Evolutionary conservation across 2,113 vertebrate genomes (phyloP), one percentile per base, ranked within the genome.

Genomic region (Patagioenas fasciata): DNA sequence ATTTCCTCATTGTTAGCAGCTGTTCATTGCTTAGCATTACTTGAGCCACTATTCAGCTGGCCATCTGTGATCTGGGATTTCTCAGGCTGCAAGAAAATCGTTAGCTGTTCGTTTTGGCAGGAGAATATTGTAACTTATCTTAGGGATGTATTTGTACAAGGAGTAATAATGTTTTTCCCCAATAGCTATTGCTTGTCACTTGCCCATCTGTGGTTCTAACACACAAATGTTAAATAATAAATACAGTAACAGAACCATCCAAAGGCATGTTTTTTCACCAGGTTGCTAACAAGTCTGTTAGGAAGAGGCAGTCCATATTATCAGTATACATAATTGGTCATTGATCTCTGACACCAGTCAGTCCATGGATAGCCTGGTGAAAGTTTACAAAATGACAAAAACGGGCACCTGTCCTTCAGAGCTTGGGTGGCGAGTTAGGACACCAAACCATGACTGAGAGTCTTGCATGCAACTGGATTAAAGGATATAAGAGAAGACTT

Each of bases 1-100:
- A 92, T 96, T 97, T 97, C 85, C 90, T 96, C 77, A 93, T 93
- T 97, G 95, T 96, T 94, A 96, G 92, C 95, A 94, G 93, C 95
- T 95, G 93, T 94, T 95, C 85, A 88, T 91, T 96, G 95, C 92
- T 91, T 91, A 95, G 90, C 51, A 74, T 90, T 90, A 56, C 88
- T 96, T 86, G 93, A 94, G 77, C 88, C 92, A 53, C 95, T 88
- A 80, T 94, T 96, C 91, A 96, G 72, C 83, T 90, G 77, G 82
- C 96, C 95, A 93, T 94, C 85, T 94, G 95, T 13, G 44, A 88
- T 86, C 90, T 95, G 95, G 72, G 75, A 48, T 82, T 95, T 90
- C 93, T 97, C 93, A 97, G 80, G 64, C 92, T 78, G 85, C 75
- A 95, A 80, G 83, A 93, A 94, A 96, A 88, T 94, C 9, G 3